phyloP scores from a whole-genome alignment of 1,140 invertebrate species.

The Pseudomyrmex cubaensis region DNA sequence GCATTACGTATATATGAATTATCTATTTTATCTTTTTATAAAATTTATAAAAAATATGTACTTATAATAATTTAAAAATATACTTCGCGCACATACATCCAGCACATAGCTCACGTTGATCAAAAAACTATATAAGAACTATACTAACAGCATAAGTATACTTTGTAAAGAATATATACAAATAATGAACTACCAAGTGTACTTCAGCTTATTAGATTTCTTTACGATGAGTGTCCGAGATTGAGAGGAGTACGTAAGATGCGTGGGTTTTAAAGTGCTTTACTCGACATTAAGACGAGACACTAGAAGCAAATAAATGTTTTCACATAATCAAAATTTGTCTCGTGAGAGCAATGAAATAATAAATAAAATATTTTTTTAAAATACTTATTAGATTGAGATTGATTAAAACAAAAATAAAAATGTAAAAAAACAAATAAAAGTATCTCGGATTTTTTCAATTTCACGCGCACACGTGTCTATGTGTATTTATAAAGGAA shows the following conservation, averaged over 20 bases:
- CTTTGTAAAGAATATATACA: neutral
- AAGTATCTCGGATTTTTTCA: no score
- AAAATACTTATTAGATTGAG: no score
- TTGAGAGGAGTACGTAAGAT: constrained; percentile 28
- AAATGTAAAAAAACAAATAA: no score
- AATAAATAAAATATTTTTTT: no score
- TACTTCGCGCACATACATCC: neutral
- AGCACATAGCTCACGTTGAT: no score
- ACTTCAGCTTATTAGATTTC: constrained; percentile 38
- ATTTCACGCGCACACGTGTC: neutral
- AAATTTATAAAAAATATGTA: no score
- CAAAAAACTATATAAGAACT: no score
- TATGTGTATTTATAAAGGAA: neutral
- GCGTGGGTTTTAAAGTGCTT: constrained; percentile 37
- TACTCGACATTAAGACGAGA: constrained; percentile 47
- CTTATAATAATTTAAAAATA: neutral
- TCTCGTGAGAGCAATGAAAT: no score
- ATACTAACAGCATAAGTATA: neutral
- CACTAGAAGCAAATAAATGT: constrained; percentile 13
- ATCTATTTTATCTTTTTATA: no score
- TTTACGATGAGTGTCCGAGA: constrained; percentile 24
- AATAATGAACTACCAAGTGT: neutral
- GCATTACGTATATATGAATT: neutral
- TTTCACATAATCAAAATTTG: no score
- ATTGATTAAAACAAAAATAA: no score